Evolutionary conservation across 2,888 invertebrate species (phyloP), one percentile per base, ranked within the genome.

Genomic region (Cosmorhoe ocellata): DNA sequence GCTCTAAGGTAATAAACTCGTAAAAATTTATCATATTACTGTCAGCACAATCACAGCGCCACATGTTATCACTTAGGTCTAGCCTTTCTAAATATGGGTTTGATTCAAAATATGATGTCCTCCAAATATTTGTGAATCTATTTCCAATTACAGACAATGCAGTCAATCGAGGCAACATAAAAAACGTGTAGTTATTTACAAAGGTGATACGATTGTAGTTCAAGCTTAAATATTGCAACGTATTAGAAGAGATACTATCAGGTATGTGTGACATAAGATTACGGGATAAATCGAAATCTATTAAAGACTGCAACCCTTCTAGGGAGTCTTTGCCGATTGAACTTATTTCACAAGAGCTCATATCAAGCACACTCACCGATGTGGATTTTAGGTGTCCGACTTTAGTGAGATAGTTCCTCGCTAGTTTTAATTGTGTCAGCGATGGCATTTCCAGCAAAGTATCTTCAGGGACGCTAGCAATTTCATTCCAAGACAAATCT

Each of bases 41-140:
- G 56, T 92, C 92, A n/a, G 75, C 62, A 66, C 96, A 96, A 56
- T 94, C 93, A 71, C 96, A 96, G 52, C 93, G 89, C 95, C 95
- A 96, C 59, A 94, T 93, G 75, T 96, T 96, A 66, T 95, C 94
- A 10, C 91, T 90, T 36, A 95, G 71, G 68, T 92, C 89, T n/a
- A 95, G 74, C 44, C 86, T 84, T 52, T 90, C 85, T 34, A 94
- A 77, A 56, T 91, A 91, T 7, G 86, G 81, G 74, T 93, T 94
- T 1, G 86, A 84, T 0, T 89, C 86, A 66, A 95, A 95, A 67
- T 91, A 92, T 1, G 85, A 81, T 5, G 87, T 84, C 28, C 84
- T 87, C 78, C 94, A 92, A 28, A 92, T 91, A 40, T 91, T 91
- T 0, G 93, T 94, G 59, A 95, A 89, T 50, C 94, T 91, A 71